Percentiles rank a stretch among this genome's conserved stretches.
Evolutionary conservation across 2,888 invertebrate genomes (phyloP).

Genomic region (Diaperis boleti): DNA sequence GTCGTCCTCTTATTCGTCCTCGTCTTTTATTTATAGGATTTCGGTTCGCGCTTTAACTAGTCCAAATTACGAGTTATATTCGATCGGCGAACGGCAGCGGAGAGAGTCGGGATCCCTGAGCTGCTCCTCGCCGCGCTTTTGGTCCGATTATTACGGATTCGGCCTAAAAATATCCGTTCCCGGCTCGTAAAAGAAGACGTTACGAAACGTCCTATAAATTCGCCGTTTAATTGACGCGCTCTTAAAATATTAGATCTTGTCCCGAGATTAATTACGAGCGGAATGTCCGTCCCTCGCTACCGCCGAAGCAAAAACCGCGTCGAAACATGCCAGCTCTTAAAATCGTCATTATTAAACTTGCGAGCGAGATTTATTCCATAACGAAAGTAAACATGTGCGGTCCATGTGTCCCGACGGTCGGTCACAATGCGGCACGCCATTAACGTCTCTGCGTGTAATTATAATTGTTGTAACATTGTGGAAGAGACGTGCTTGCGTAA

Average conservation of each 20-base stretch:
- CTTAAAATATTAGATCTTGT: constrained; percentile 29
- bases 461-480: constrained; percentile 27
- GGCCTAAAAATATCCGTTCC: not conserved
- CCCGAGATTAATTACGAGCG: constrained; percentile 22
- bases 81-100: too few species aligned
- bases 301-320: constrained; percentile 34
- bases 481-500: constrained; percentile 16
- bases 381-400: constrained; percentile 34
- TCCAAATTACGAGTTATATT: too few species aligned
- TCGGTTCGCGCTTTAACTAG: too few species aligned
- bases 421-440: constrained; percentile 29
- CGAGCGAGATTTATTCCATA: constrained; percentile 32
- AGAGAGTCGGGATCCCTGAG: too few species aligned
- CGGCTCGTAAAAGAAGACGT: constrained; percentile 24
- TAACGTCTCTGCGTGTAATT: constrained; percentile 35
- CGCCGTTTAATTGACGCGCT: constrained; percentile 36
- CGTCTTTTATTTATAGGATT: too few species aligned
- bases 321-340: constrained; percentile 38
- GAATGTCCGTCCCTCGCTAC: constrained; percentile 8
- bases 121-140: too few species aligned
- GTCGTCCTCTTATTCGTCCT: too few species aligned
- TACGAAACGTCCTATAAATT: constrained; percentile 36
- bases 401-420: constrained; percentile 20
- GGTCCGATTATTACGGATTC: not conserved
- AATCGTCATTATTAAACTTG: constrained; percentile 36